These are phyloP conservation scores for Drosophila parthenogenetica DNA, from an alignment of 2,888 invertebrate species.

Conservation along the genomic window DNA sequence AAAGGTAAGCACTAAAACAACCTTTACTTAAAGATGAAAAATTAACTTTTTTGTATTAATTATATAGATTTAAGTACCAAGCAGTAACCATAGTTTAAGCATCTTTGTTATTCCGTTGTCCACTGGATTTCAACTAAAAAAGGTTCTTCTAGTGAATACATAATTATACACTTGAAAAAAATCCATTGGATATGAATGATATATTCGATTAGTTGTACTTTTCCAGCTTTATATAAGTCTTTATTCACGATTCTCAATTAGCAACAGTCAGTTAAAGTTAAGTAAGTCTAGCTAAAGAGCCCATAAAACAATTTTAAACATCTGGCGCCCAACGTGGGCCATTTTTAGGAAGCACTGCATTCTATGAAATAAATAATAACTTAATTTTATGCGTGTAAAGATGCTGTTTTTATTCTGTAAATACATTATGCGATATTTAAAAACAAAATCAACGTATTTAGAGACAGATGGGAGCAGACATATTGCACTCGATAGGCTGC, in stretches of 20 bases:
- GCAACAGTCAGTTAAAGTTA: not conserved
- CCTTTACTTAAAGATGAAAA: conserved; percentile 3
- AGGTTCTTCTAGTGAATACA: no score
- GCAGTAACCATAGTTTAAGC: conserved; percentile 9
- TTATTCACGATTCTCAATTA: not conserved
- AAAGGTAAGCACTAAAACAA: not conserved
- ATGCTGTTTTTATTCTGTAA: not conserved
- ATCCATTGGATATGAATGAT: not conserved
- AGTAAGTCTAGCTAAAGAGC: not conserved
- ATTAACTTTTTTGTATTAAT: not conserved
- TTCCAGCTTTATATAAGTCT: not conserved
- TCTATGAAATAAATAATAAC: not conserved
- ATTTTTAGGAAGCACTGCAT: no score
- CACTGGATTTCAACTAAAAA: not conserved
- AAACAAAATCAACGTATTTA: not conserved
- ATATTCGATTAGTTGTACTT: conserved; percentile 3
- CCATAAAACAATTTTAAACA: not conserved
- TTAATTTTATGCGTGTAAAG: not conserved
- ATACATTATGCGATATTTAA: not conserved
- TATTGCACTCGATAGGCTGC: not conserved
- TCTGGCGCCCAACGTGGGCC: not conserved
- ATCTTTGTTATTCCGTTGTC: conserved; percentile 8
- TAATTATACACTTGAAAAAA: not conserved
- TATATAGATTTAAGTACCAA: conserved; percentile 9
- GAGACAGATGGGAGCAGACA: not conserved